These are phyloP conservation scores for Pectinophora gossypiella DNA, from an alignment of 1,140 invertebrate genomes.

Conservation along the genomic window DNA sequence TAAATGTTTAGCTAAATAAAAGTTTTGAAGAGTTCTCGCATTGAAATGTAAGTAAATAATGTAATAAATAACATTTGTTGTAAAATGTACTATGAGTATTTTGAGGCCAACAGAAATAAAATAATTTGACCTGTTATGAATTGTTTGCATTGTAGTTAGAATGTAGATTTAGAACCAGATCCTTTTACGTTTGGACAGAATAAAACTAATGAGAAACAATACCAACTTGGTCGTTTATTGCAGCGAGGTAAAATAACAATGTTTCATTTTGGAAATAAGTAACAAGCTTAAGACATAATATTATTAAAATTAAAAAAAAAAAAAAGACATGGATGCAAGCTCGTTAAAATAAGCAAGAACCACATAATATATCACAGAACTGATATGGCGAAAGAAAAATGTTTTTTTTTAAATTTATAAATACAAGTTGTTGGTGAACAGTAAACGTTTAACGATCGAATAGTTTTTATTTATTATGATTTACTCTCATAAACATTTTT, in stretches of 20 bases:
- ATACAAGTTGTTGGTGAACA: too few relatives aligned
- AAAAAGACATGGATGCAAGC: not conserved
- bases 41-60: constrained; percentile 49
- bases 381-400: not conserved
- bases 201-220: not conserved
- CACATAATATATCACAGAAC: not conserved
- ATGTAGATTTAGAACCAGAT: too few relatives aligned
- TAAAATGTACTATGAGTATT: constrained; percentile 67
- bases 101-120: constrained; percentile 68
- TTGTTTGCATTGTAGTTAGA: constrained; percentile 35
- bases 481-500: too few relatives aligned
- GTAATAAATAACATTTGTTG: constrained; percentile 55
- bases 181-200: not conserved
- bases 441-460: too few relatives aligned
- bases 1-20: constrained; percentile 60
- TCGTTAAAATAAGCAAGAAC: not conserved
- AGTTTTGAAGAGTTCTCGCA: constrained; percentile 50
- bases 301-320: not conserved
- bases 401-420: too few relatives aligned
- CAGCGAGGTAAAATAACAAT: not conserved
- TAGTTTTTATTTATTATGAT: too few relatives aligned
- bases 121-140: constrained; percentile 36
- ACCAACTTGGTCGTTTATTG: not conserved
- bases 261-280: not conserved
- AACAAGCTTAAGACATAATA: not conserved